Evolutionary conservation across 2,888 invertebrate species (phyloP).

Genomic region (Thymelicus lineola): DNA sequence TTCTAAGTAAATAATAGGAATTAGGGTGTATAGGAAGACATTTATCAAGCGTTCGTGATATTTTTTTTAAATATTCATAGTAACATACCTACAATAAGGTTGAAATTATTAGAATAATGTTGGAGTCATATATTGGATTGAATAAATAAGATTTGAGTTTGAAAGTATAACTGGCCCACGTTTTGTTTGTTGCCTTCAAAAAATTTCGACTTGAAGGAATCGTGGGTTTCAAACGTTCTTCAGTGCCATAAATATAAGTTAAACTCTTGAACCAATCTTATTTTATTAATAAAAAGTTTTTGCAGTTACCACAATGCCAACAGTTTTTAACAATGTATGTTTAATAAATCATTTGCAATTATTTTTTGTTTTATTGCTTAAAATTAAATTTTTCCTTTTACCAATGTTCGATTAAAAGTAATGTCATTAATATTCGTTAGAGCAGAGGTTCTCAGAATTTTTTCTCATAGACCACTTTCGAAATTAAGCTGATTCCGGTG

Average conservation of each 20-base stretch:
- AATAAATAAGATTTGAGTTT: slow-evolving; percentile 55
- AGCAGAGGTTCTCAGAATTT: too few relatives aligned
- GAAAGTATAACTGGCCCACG: slow-evolving; percentile 56
- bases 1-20: slow-evolving; percentile 20
- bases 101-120: background rate
- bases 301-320: slow-evolving; percentile 17
- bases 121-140: background rate
- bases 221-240: slow-evolving; percentile 7
- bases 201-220: background rate
- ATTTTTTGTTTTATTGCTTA: background rate
- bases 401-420: too few relatives aligned
- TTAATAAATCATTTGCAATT: slow-evolving; percentile 27
- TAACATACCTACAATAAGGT: background rate
- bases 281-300: slow-evolving; percentile 16
- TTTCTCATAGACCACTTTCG: too few relatives aligned
- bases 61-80: background rate
- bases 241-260: slow-evolving; percentile 50
- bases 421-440: too few relatives aligned
- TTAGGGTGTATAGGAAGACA: slow-evolving; percentile 28
- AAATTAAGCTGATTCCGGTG: too few relatives aligned
- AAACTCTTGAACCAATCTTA: slow-evolving; percentile 73
- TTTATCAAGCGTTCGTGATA: slow-evolving; percentile 14
- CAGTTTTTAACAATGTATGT: slow-evolving; percentile 19
- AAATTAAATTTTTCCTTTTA: background rate
- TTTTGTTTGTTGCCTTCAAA: background rate